A percentile compares a stretch with the other conserved stretches of the same genome.
Evolutionary conservation across 2,888 invertebrate genomes (phyloP).

Genomic region (Chrysopilus asiliformis): DNA sequence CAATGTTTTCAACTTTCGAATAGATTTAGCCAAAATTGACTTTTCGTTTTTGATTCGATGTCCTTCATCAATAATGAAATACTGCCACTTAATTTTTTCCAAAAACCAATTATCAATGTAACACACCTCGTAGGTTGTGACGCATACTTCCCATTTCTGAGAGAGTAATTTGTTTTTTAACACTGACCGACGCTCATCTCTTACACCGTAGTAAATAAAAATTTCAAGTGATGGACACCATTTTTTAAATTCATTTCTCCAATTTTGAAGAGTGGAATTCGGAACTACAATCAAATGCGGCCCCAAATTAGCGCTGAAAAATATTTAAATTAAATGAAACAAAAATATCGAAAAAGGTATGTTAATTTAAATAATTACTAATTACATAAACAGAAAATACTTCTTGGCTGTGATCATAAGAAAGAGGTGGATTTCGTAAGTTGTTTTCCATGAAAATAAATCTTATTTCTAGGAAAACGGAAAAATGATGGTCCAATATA

Average conservation of each 20-base stretch:
- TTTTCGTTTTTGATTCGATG: slow-evolving; percentile 99
- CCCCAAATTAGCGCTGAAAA: slow-evolving; percentile 71
- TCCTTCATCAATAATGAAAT: slow-evolving; percentile 99
- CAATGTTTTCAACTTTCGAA: slow-evolving; percentile 92
- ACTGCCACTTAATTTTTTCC: slow-evolving; percentile 97
- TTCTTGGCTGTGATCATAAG: too few relatives aligned
- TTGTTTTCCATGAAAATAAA: too few relatives aligned
- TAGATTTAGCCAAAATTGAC: slow-evolving; percentile 91
- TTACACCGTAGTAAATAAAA: slow-evolving; percentile 91
- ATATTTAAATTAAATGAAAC: too few relatives aligned
- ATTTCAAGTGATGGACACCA: slow-evolving; percentile 90
- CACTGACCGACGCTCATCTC: slow-evolving; percentile 77
- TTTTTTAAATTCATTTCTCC: slow-evolving; percentile 95
- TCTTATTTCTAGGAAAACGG: too few relatives aligned
- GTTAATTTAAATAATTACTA: too few relatives aligned
- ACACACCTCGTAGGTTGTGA: slow-evolving; percentile 98
- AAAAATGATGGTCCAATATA: too few relatives aligned
- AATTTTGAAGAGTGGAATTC: slow-evolving; percentile 95
- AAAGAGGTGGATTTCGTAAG: too few relatives aligned
- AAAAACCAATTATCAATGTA: slow-evolving; percentile 92
- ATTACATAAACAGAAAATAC: too few relatives aligned
- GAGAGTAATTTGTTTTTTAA: slow-evolving; percentile 86
- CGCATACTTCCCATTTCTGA: slow-evolving; percentile 96
- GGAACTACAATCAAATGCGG: slow-evolving; percentile 99
- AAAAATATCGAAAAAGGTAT: too few relatives aligned